Evolutionary conservation across 1,140 invertebrate genomes (phyloP), one percentile per base, ranked within the genome.

Genomic region (Drosophila suzukii): DNA sequence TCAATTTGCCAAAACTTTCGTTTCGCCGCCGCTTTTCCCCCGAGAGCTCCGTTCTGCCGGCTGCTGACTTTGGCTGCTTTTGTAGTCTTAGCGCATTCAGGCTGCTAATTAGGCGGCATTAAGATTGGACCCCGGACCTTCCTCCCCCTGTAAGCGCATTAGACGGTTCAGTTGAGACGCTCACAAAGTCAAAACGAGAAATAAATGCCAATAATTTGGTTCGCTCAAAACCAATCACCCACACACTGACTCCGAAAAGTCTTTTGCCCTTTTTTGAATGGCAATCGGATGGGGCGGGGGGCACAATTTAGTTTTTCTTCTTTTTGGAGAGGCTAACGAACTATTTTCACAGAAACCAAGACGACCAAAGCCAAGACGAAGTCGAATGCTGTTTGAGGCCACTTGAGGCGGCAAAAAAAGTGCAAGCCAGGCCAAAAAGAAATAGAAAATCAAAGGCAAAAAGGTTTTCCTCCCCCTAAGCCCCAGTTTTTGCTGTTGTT

Each of bases 141-240:
- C 39, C 44, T n/a, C 39, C 30, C 13, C 54, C 39, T 55, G 66
- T 72, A 88, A 88, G 84, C 84, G 80, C 80, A 88, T 88, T 88
- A 89, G 76, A 81, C 80, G 84, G 80, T 84, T 88, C 85, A 81
- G 76, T 80, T 82, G 82, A 74, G 82, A 63, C 62, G 65, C 57
- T 65, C 66, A 67, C 72, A 70, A 77, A 77, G 76, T 89, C 84
- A 89, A 89, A 88, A 89, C 84, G 84, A 89, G 74, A 72, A 88
- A 88, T 88, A 88, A 88, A 89, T 89, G 83, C 80, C 83, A 88
- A 88, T 88, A 88, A 88, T 88, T 89, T 84, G 80, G 76, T 80
- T 86, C 78, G 74, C 75, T 81, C 84, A 88, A 79, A 89, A 89
- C 84, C 84, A 89, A 89, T 89, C 83, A 89, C 80, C 79, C 75